Conservation (phyloP, 2,797 vertebrate species). For the Parotocinclus haroldoi region DNA sequence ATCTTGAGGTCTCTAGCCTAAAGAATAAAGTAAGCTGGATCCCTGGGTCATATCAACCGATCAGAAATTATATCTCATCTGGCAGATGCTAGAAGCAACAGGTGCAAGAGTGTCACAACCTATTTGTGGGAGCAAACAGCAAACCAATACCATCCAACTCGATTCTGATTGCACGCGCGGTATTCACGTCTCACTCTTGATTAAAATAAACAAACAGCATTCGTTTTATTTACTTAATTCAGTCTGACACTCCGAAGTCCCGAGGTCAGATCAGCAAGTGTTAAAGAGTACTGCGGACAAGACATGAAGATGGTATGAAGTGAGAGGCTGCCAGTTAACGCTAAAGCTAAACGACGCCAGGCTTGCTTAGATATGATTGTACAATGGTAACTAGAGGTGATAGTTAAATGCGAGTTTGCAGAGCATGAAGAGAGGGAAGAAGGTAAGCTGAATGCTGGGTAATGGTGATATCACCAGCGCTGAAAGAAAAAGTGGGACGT, state of each 20-base stretch:
- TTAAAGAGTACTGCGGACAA: constrained; percentile 43
- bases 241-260: too few species aligned
- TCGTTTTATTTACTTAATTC: constrained; percentile 4
- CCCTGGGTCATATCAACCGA: constrained; percentile 45
- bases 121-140: constrained; percentile 55
- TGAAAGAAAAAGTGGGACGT: constrained; percentile 40
- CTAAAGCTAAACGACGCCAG: constrained; percentile 11
- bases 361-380: constrained; percentile 12
- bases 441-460: constrained; percentile 51
- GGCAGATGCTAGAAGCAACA: constrained; percentile 57
- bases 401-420: constrained; percentile 49
- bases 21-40: constrained; percentile 17
- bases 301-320: constrained; percentile 53
- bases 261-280: constrained; percentile 39
- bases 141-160: constrained; percentile 47
- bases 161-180: constrained; percentile 54
- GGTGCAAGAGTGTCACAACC: constrained; percentile 57
- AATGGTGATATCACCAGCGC: constrained; percentile 40
- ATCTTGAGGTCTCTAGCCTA: constrained; percentile 4
- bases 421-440: constrained; percentile 49
- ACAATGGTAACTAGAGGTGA: constrained; percentile 28
- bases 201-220: constrained; percentile 56
- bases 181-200: constrained; percentile 38
- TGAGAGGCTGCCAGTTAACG: constrained; percentile 12
- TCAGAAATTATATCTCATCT: constrained; percentile 57